These are phyloP conservation scores for Phenganax subtilis DNA, from an alignment of 92 coral and sea anemone genomes.

Conservation along the genomic window DNA sequence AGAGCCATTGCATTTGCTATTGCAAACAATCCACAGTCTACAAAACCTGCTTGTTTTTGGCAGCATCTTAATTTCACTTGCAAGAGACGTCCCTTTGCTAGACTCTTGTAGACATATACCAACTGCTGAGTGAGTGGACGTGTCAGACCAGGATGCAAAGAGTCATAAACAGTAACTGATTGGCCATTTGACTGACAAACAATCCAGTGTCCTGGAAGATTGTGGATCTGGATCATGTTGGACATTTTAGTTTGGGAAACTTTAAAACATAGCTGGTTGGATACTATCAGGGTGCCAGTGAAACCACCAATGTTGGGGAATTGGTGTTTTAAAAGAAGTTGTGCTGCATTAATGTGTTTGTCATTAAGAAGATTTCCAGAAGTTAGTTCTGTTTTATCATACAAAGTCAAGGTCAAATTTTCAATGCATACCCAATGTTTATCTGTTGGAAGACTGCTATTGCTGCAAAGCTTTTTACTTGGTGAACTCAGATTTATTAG, in stretches of 20 bases:
- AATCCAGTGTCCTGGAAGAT: conserved; percentile 10
- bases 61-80: conserved; percentile 39
- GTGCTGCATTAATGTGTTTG: conserved; percentile 6
- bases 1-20: conserved; percentile 42
- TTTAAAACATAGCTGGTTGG: background rate
- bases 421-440: background rate
- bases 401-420: background rate
- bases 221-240: background rate
- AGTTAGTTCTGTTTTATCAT: background rate
- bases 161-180: background rate
- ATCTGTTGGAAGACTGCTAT: background rate
- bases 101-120: conserved; percentile 17
- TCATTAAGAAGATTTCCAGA: conserved; percentile 10
- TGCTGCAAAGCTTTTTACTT: background rate
- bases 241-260: background rate
- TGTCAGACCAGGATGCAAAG: background rate
- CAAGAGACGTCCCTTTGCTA: conserved; percentile 15
- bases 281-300: background rate
- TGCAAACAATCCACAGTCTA: conserved; percentile 55
- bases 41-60: conserved; percentile 40
- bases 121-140: background rate
- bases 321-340: conserved; percentile 3
- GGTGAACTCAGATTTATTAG: background rate
- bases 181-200: conserved; percentile 10
- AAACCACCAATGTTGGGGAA: background rate